These are phyloP conservation scores for Spatulosminthurus flaviceps DNA, from an alignment of 2,888 invertebrate genomes.

Conservation along the genomic window DNA sequence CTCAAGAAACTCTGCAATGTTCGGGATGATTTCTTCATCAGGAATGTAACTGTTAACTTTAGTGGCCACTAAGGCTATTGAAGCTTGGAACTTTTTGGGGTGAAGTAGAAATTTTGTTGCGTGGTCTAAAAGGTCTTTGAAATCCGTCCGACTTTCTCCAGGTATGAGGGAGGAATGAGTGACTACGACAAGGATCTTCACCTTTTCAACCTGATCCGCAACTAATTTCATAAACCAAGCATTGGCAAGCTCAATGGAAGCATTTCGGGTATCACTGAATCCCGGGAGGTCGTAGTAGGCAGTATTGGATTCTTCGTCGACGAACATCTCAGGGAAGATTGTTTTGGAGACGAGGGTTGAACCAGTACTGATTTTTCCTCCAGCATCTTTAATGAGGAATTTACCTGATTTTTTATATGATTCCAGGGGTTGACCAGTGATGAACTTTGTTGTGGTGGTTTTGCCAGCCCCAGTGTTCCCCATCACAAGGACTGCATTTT, in stretches of 20 bases:
- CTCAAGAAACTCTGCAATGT: not conserved
- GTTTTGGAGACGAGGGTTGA: slow-evolving; percentile 2
- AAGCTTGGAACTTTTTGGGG: not conserved
- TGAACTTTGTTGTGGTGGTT: not conserved
- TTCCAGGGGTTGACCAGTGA: not conserved
- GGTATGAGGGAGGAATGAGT: slow-evolving; percentile 1
- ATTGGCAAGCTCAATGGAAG: slow-evolving; percentile 22
- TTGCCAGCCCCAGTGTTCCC: slow-evolving; percentile 29
- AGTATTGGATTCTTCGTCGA: not conserved
- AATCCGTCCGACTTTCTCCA: slow-evolving; percentile 21
- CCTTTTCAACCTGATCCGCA: not conserved
- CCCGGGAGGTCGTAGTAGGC: slow-evolving; percentile 19
- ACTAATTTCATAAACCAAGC: not conserved
- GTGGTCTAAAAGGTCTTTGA: not conserved
- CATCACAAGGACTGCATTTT: not conserved
- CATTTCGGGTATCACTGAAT: slow-evolving; percentile 10
- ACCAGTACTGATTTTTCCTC: not conserved
- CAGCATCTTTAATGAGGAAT: slow-evolving; percentile 27
- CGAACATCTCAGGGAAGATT: not conserved
- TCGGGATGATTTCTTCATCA: not conserved
- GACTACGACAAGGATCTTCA: slow-evolving; percentile 23
- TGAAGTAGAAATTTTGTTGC: not conserved
- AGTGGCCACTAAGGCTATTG: not conserved
- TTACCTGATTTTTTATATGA: not conserved
- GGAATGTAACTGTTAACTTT: not conserved